Evolutionary conservation across 2,888 invertebrate genomes (phyloP), one percentile per base, ranked within the genome.

Genomic region (Julus scandinavius): DNA sequence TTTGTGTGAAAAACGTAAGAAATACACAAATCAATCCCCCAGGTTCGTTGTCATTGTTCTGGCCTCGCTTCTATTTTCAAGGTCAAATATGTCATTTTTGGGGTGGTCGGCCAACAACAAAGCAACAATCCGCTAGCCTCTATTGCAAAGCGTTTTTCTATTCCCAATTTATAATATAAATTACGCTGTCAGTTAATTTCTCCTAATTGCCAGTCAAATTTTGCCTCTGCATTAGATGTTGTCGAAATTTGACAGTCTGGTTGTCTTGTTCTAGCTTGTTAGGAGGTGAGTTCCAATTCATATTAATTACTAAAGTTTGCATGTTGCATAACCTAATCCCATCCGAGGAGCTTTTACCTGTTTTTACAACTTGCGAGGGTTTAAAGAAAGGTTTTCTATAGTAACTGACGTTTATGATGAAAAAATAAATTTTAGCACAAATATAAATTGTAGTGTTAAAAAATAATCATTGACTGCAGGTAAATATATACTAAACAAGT

Each of bases 81-180:
- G 87, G 87, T 87, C 87, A 83, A 83, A 80, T 29, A n/a, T 87
- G 87, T 87, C 87, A 87, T 80, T 50, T 80, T 72, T 17, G 58
- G n/a, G 58, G 58, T 58, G 58, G 58, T 58, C 58, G 58, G 58
- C 58, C 58, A 58, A 58, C 58, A 58, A 58, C 58, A 58, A 58
- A 58, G 58, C 58, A 58, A 58, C 58, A 58, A 58, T 58, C 58
- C 58, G 58, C 58, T 58, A 58, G 58, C 58, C 58, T 58, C 58
- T 17, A 13, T n/a, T n/a, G 41, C 45, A 84, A 84, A 84, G 17
- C n/a, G 41, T 29, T 80, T 84, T 41, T 84, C 15, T 38, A 13
- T 83, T 83, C 83, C 2, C 83, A 15, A 38, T 38, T 83, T 29
- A 17, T 13, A 84, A 84, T 84, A 38, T 84, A 84, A 84, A 84